These are phyloP conservation scores for Heliconius himera DNA, from an alignment of 1,140 invertebrate species.

Conservation along the genomic window DNA sequence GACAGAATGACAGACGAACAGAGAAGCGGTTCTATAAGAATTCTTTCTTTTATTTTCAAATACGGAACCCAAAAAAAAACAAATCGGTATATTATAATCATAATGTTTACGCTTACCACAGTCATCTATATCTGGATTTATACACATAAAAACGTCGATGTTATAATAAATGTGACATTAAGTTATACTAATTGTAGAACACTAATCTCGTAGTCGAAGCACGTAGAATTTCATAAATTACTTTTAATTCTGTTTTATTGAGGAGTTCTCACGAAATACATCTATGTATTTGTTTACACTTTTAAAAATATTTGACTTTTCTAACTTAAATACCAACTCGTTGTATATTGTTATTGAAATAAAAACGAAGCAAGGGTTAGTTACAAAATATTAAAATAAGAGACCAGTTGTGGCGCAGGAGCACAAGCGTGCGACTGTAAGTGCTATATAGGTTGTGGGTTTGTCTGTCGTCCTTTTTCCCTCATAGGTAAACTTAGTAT, in stretches of 20 bases:
- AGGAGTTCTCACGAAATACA: background rate
- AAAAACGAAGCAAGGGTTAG: too few relatives aligned
- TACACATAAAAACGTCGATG: background rate
- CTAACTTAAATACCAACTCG: background rate
- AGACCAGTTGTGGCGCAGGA: too few relatives aligned
- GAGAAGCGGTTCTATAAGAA: too few relatives aligned
- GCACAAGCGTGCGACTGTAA: too few relatives aligned
- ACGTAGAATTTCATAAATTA: background rate
- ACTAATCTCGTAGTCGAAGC: background rate
- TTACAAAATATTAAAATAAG: background rate
- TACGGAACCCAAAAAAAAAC: background rate
- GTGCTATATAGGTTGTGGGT: too few relatives aligned
- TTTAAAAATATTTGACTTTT: background rate
- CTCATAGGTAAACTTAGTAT: too few relatives aligned
- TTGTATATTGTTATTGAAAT: too few relatives aligned
- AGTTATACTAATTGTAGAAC: background rate
- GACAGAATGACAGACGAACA: too few relatives aligned
- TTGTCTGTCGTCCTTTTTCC: too few relatives aligned
- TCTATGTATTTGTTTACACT: background rate
- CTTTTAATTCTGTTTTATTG: slow-evolving; percentile 4
- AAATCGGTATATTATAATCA: background rate
- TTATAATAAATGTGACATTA: slow-evolving; percentile 4
- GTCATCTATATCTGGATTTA: background rate
- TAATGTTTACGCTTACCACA: background rate
- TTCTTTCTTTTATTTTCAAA: too few relatives aligned